phyloP scores from a whole-genome alignment of 2,797 vertebrate species.

The Sebastes matsubarae region DNA sequence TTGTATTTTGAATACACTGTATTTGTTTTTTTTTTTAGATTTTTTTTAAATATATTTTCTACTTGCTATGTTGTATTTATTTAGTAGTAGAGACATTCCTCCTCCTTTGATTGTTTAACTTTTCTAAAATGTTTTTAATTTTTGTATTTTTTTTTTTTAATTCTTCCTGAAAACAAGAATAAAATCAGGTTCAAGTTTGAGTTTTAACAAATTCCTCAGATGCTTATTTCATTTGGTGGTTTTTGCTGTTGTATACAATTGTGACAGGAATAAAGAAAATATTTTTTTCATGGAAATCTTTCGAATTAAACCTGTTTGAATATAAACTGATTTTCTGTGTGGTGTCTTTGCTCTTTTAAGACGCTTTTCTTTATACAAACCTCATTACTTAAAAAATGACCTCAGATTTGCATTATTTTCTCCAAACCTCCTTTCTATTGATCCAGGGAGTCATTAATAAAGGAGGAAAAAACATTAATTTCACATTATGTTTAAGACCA shows the following conservation, averaged over 20 bases:
- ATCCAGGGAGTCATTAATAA: background rate
- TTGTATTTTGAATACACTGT: constrained; percentile 61
- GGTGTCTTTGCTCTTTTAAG: background rate
- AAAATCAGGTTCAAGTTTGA: background rate
- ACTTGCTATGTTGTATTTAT: constrained; percentile 81
- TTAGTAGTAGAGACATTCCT: constrained; percentile 80
- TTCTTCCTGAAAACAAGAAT: background rate
- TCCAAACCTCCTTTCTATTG: background rate
- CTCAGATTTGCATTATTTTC: background rate
- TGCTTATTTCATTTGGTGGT: background rate
- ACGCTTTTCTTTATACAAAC: background rate
- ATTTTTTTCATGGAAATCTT: constrained; percentile 17
- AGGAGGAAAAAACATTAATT: background rate
- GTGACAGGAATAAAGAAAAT: background rate
- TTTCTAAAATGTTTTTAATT: background rate
- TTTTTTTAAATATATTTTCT: constrained; percentile 17
- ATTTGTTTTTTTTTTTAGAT: constrained; percentile 21
- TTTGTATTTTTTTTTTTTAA: background rate
- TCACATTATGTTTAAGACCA: background rate
- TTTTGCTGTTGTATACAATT: background rate
- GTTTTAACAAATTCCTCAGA: background rate
- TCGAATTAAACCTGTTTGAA: constrained; percentile 30
- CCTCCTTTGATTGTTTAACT: constrained; percentile 80
- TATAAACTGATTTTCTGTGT: constrained; percentile 1
- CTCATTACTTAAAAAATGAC: background rate